Evolutionary conservation across 1,140 invertebrate species (phyloP).

Genomic region (Drosophila sturtevanti): DNA sequence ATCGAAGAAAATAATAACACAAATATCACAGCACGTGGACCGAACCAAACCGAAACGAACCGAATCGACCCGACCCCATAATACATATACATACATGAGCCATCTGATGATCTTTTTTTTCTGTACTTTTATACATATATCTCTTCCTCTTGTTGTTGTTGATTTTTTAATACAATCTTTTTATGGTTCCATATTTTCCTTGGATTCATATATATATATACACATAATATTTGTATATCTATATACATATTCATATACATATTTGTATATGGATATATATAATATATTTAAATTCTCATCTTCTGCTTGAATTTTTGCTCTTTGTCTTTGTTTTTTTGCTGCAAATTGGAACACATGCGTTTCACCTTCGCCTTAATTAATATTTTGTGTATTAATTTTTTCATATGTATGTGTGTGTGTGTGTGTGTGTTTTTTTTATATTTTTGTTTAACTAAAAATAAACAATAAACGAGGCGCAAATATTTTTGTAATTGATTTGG

Average conservation of each 20-base stretch:
- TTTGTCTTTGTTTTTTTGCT: constrained; percentile 17
- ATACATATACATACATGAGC: constrained; percentile 20
- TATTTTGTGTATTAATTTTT: constrained; percentile 50
- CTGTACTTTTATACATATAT: constrained; percentile 72
- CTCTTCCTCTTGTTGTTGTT: constrained; percentile 46
- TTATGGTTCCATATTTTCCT: constrained; percentile 21
- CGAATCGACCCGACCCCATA: constrained; percentile 8
- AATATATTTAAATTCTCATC: neutral
- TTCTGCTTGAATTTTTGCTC: neutral
- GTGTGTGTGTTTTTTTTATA: constrained; percentile 16
- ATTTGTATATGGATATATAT: constrained; percentile 1
- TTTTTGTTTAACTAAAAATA: constrained; percentile 7
- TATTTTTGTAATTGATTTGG: constrained; percentile 35
- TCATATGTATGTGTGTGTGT: constrained; percentile 22
- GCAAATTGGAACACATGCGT: constrained; percentile 65
- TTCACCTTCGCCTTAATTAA: constrained; percentile 78
- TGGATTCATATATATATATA: constrained; percentile 31
- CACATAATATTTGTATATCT: too few relatives aligned
- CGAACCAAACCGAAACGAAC: neutral
- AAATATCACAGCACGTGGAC: constrained; percentile 53
- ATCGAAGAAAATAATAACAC: constrained; percentile 64
- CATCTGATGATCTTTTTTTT: constrained; percentile 28
- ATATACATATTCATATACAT: too few relatives aligned
- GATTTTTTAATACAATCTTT: constrained; percentile 1
- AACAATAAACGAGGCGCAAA: constrained; percentile 23